Conservation (phyloP, 2,888 invertebrate genomes). For the Drosophila nr. perissopoda region DNA sequence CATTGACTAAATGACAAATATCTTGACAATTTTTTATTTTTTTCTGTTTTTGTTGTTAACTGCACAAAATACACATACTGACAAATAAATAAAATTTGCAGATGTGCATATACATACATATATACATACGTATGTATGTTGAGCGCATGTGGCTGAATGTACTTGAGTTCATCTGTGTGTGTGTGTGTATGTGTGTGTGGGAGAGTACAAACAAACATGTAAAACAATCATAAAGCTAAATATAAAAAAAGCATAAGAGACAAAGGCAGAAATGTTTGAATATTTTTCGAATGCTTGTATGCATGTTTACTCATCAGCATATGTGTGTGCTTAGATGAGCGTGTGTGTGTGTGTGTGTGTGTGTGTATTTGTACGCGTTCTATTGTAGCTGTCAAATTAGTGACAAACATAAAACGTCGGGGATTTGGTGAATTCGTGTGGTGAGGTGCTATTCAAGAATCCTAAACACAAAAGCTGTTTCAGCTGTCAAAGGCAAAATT, state of each 20-base stretch:
- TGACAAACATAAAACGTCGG: conserved; percentile 50
- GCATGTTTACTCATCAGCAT: conserved; percentile 28
- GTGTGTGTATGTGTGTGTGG: conserved; percentile 18
- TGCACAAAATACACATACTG: conserved; percentile 48
- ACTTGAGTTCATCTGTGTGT: conserved; percentile 15
- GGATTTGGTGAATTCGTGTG: conserved; percentile 10
- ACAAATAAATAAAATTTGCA: conserved; percentile 48
- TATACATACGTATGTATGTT: not conserved
- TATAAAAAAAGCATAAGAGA: conserved; percentile 39
- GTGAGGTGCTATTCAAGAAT: conserved; percentile 60
- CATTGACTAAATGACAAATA: conserved; percentile 81
- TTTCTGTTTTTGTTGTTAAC: conserved; percentile 38
- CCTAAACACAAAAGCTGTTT: conserved; percentile 52
- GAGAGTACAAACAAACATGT: conserved; percentile 59
- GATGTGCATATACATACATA: conserved; percentile 44
- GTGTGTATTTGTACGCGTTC: conserved; percentile 14
- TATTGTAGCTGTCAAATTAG: conserved; percentile 50
- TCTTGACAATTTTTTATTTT: conserved; percentile 65
- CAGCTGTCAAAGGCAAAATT: conserved; percentile 70
- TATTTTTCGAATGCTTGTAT: conserved; percentile 55
- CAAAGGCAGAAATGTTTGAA: conserved; percentile 56
- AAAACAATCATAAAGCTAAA: conserved; percentile 65
- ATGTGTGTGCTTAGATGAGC: conserved; percentile 11
- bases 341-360: conserved; percentile 12
- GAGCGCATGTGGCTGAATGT: conserved; percentile 7